Evolutionary conservation across 2,888 invertebrate genomes (phyloP), one percentile per base, ranked within the genome.

Genomic region (Orgyia antiqua): DNA sequence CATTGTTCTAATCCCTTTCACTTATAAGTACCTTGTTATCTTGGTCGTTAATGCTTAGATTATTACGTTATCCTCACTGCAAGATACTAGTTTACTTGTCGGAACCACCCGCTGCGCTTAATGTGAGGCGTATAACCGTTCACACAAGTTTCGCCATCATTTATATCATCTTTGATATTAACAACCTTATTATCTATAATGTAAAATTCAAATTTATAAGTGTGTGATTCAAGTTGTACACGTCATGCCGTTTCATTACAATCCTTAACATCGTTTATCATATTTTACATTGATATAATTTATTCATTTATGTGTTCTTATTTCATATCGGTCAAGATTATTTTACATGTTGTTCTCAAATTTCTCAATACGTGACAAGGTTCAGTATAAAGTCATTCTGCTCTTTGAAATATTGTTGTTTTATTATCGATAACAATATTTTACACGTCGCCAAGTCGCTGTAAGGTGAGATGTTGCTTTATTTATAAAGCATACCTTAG

Each of bases 231-330:
- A 15, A 15, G 58, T 56, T 72, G 72, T 78, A 71, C 59, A 59
- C 62, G 68, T 67, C 73, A 71, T 68, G 68, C 68, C 67, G 73
- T 76, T 79, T 73, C 78, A 82, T 83, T 84, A 82, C 73, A 68
- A 75, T 70, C 66, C 69, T 70, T 69, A 78, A 72, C 48, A 79
- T 80, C 82, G 69, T 86, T 83, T 77, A 83, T 86, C 84, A 86
- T 82, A 82, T 71, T 82, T 82, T 77, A 82, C 79, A 80, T 74
- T 76, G 75, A 74, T 60, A 75, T 84, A 83, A 84, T 79, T 83
- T 84, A 86, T 86, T 83, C 76, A 71, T 4, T 4, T 15, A 15
- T 15, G 6, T 15, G 65, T 69, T 72, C 70, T 75, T 74, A 68
- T 80, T 83, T 82, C 78, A 76, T 78, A 73, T 70, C 58, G 56